A percentile compares a stretch with the other conserved stretches of the same genome.
Conservation (phyloP, 2,113 vertebrate genomes). For the Toxostoma redivivum region DNA sequence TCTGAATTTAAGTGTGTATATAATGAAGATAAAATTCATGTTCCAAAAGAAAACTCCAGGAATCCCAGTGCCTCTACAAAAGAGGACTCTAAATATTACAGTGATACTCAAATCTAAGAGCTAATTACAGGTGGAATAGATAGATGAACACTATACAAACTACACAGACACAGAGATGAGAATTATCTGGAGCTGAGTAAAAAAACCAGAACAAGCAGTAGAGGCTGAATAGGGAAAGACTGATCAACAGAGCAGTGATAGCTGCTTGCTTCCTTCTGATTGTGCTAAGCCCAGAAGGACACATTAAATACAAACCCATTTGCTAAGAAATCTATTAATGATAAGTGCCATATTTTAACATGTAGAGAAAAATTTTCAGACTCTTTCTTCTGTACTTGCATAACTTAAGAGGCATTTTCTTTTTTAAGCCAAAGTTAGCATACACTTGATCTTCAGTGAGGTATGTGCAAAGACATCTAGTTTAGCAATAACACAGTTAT, state of each 20-base stretch:
- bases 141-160: not conserved
- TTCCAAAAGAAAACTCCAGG: not conserved
- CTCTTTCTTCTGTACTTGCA: not conserved
- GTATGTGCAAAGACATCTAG: conserved; percentile 28
- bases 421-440: conserved; percentile 17
- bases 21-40: not conserved
- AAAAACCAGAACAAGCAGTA: not conserved
- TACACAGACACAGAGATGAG: not conserved
- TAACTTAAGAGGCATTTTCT: not conserved
- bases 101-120: not conserved
- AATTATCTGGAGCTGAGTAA: not conserved
- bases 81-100: not conserved
- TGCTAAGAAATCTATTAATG: not conserved
- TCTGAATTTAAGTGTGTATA: not conserved
- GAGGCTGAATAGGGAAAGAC: not conserved
- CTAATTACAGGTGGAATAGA: not conserved
- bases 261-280: not conserved
- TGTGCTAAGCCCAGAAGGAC: not conserved
- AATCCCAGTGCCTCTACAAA: not conserved
- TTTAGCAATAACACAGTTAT: conserved; percentile 32
- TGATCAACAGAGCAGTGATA: not conserved
- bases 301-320: not conserved
- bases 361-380: not conserved
- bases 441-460: conserved; percentile 1
- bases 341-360: not conserved